A percentile compares a stretch with the other conserved stretches of the same genome.
phyloP scores from a whole-genome alignment of 2,113 vertebrate genomes.

The Upupa epops region DNA sequence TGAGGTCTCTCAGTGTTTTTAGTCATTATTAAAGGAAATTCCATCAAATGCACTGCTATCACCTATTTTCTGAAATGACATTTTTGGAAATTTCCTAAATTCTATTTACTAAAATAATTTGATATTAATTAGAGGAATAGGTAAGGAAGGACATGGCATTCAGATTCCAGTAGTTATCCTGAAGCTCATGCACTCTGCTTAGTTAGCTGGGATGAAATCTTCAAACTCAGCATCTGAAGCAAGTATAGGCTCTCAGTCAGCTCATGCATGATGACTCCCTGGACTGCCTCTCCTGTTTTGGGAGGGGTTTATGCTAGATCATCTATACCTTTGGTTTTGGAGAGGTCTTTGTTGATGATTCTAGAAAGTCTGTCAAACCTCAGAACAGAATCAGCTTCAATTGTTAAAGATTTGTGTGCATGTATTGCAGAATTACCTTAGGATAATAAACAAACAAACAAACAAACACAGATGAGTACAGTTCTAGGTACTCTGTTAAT shows the following conservation, averaged over 20 bases:
- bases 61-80: background rate
- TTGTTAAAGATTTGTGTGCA: background rate
- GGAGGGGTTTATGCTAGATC: background rate
- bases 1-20: background rate
- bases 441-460: background rate
- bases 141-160: background rate
- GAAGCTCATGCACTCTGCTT: background rate
- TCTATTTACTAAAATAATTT: background rate
- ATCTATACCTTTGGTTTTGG: background rate
- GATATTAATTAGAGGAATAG: background rate
- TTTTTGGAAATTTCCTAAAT: background rate
- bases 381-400: background rate
- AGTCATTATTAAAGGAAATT: background rate
- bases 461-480: accelerated
- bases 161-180: background rate
- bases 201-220: background rate
- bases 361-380: background rate
- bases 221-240: background rate
- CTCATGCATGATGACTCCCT: too few relatives aligned
- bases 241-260: background rate
- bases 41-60: background rate
- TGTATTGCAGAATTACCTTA: background rate
- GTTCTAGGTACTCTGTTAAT: background rate
- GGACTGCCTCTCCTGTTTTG: background rate
- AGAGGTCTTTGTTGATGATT: background rate